Conservation (phyloP, 2,113 vertebrate species). For the Pituophis catenifer region DNA sequence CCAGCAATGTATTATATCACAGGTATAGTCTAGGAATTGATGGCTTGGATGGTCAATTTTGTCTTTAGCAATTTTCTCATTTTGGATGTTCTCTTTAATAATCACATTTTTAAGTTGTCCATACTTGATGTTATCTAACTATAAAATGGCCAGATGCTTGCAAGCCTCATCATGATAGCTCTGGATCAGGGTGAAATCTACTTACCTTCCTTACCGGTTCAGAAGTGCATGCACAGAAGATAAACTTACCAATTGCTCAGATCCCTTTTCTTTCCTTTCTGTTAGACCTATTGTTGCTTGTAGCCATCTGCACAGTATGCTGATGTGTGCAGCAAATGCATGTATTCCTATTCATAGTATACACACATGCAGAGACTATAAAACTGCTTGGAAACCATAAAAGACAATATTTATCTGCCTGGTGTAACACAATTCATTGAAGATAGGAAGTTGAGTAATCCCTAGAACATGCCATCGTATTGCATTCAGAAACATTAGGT, state of each 20-base stretch:
- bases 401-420: background rate
- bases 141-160: background rate
- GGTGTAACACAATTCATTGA: background rate
- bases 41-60: background rate
- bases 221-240: too few species aligned
- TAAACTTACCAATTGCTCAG: background rate
- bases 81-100: background rate
- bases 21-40: background rate
- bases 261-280: background rate
- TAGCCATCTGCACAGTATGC: background rate
- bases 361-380: background rate
- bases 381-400: background rate
- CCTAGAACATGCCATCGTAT: background rate
- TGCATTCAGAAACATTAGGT: conserved; percentile 7
- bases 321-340: background rate
- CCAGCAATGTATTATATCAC: background rate
- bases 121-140: background rate
- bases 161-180: background rate
- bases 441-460: background rate
- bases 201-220: too few species aligned
- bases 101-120: background rate
- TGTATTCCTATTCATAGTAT: background rate
- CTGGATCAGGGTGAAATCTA: background rate
- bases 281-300: background rate
- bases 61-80: background rate